phyloP scores from a whole-genome alignment of 1,140 invertebrate species.

The Hycleus cichorii region DNA sequence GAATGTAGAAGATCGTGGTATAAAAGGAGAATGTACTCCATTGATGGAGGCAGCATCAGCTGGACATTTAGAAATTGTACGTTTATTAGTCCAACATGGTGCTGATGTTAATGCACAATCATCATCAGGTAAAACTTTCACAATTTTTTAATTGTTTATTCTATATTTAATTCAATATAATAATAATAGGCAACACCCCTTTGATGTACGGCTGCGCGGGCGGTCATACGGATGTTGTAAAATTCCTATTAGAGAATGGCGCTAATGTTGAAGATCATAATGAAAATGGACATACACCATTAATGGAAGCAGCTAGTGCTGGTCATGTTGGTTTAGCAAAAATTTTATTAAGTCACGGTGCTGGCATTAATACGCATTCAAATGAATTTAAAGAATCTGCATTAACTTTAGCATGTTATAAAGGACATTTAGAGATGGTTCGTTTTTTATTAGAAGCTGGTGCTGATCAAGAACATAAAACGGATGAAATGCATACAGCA shows the following conservation, averaged over 20 bases:
- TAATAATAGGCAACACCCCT: conserved; percentile 67
- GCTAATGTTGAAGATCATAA: conserved; percentile 98
- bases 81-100: conserved; percentile 81
- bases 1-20: conserved; percentile 92
- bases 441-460: conserved; percentile 88
- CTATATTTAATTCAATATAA: not conserved
- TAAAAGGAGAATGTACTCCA: conserved; percentile 89
- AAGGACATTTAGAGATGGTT: conserved; percentile 94
- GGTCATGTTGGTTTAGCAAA: conserved; percentile 93
- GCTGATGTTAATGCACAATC: conserved; percentile 96
- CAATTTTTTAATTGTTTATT: too few species aligned
- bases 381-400: conserved; percentile 97
- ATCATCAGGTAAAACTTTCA: conserved; percentile 61
- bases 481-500: conserved; percentile 99
- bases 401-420: conserved; percentile 94
- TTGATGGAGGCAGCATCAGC: conserved; percentile 95
- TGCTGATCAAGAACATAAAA: conserved; percentile 95
- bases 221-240: conserved; percentile 89
- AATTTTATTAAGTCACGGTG: conserved; percentile 85
- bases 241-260: conserved; percentile 78
- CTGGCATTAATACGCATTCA: conserved; percentile 96
- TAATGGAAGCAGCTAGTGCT: conserved; percentile 97
- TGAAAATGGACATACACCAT: conserved; percentile 96
- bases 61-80: conserved; percentile 91
- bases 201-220: conserved; percentile 97